A percentile compares a stretch with the other conserved stretches of the same genome.
Conservation (phyloP, 2,797 vertebrate species). For the Rhinatrema bivittatum region DNA sequence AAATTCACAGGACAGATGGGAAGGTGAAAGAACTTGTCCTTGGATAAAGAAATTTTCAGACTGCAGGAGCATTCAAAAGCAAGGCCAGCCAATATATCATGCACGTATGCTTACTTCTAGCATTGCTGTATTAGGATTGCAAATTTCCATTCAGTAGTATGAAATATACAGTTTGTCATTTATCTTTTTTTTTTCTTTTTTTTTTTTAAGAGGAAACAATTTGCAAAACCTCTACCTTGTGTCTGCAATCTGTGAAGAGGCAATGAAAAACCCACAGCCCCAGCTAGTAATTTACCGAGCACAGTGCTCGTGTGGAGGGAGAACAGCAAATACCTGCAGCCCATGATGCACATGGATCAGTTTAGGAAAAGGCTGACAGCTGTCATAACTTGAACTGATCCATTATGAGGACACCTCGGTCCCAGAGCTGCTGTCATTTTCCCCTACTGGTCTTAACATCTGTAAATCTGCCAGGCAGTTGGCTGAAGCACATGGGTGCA, state of each 20-base stretch:
- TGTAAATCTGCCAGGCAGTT: too few relatives aligned
- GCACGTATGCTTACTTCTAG: conserved; percentile 28
- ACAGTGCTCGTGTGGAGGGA: too few relatives aligned
- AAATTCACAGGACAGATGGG: conserved; percentile 81
- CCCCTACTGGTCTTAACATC: too few relatives aligned
- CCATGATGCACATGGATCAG: too few relatives aligned
- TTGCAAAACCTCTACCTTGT: too few relatives aligned
- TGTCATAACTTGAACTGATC: too few relatives aligned
- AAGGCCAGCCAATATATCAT: conserved; percentile 49
- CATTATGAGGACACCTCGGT: too few relatives aligned
- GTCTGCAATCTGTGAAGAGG: conserved; percentile 23
- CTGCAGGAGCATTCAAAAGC: conserved; percentile 45
- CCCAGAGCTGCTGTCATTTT: too few relatives aligned
- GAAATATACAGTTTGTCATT: conserved; percentile 41
- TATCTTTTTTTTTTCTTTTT: conserved; percentile 27
- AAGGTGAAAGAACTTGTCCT: conserved; percentile 76
- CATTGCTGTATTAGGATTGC: conserved; percentile 28
- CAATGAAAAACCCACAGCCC: conserved; percentile 17
- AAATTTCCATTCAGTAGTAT: conserved; percentile 38
- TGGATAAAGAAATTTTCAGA: conserved; percentile 67
- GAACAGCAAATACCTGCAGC: too few relatives aligned
- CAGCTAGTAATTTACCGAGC: too few relatives aligned
- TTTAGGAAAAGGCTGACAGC: too few relatives aligned
- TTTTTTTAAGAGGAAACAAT: background rate
- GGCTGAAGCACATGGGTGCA: too few relatives aligned